Base-by-base conservation (phyloP, 2,888 invertebrate species). In the Operophtera brumata region DNA sequence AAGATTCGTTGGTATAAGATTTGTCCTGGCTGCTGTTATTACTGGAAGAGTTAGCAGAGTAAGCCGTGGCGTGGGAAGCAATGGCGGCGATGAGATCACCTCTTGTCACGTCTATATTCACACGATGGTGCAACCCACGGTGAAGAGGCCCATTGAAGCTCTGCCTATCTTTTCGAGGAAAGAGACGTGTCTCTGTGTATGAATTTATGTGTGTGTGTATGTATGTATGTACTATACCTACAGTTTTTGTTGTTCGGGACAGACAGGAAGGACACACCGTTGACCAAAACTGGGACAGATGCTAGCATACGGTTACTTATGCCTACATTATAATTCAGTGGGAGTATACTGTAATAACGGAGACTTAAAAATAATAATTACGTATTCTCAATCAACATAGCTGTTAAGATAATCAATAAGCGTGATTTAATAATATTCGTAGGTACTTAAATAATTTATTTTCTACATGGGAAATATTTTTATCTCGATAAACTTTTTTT, bases 401-500 rank as follows among this genome's bases (percentile, higher is more conserved):
- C 30, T 30, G 30, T 8, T 8, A 30, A 30, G 8, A 6, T 8
- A 9, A 20, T 20, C 20, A 20, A 20, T 20, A 4, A 20, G 8
- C 12, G 8, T 13, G 36, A 13, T 13, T 39, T 39, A 20, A 10
- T 39, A 13, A 13, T 37, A 14, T 13, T 37, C 2, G 9, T 7
- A 30, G 30, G 2, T 26, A 1, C 6, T 30, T 6, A 20, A 4
- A 20, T 9, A 37, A 14, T 37, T 36, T 37, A 8, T 13, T 20
- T 20, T 37, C 6, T 34, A 11, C 36, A 28, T 40, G 41, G 32
- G 39, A 37, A 48, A 40, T 8, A 46, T 51, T n/a, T 13, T 35
- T 20, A 20, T 20, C 4, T 20, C 20, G 20, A 20, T 36, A n/a
- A n/a, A n/a, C n/a, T n/a, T n/a, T n/a, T n/a, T n/a, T n/a, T n/a